Evolutionary conservation across 1,140 invertebrate species (phyloP), one percentile per base, ranked within the genome.

Genomic region (Zaprionus tsacasi): DNA sequence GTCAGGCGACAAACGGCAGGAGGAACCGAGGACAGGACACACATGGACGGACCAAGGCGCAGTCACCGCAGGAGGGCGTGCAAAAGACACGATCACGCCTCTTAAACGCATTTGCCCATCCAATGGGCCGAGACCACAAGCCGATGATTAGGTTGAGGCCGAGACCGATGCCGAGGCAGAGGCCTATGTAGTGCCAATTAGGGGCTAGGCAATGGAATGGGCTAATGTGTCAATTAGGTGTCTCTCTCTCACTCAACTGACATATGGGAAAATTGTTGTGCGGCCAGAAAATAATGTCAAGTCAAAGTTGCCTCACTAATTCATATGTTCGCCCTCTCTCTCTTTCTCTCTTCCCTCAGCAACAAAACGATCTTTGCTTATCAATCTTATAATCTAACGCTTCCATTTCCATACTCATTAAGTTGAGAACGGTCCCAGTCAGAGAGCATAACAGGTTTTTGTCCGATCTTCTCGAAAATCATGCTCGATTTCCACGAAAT

Each of bases 221-320:
- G 81, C 81, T 89, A 89, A 89, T 89, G 86, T 89, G 85, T 89
- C 85, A 89, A 89, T 89, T 89, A 89, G 88, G 78, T 71, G 83
- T 78, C 82, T 72, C 88, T 72, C 88, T 78, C 81, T 78, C 45
- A 78, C 64, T 79, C 68, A 52, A 21, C 58, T 21, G 45, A 30
- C 45, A 82, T 79, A 82, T 87, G 77, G 69, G 83, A 82, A 81
- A 83, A 65, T 50, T 11, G 25, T 52, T 45, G 36, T 21, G 27
- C 27, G 43, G 33, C 36, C 25, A 36, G 65, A 43, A 21, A 54
- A 58, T 17, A 40, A 45, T 56, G 12, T 38, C 21, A 10, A 56
- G 25, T 17, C 33, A 56, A 40, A 48, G 11, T 38, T 45, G 36
- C 17, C 11, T 8, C 57, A 55, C 45, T 73, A 73, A 73, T 68